Base-by-base conservation (phyloP, 2,888 invertebrate genomes). In the Prenolepis imparis region DNA sequence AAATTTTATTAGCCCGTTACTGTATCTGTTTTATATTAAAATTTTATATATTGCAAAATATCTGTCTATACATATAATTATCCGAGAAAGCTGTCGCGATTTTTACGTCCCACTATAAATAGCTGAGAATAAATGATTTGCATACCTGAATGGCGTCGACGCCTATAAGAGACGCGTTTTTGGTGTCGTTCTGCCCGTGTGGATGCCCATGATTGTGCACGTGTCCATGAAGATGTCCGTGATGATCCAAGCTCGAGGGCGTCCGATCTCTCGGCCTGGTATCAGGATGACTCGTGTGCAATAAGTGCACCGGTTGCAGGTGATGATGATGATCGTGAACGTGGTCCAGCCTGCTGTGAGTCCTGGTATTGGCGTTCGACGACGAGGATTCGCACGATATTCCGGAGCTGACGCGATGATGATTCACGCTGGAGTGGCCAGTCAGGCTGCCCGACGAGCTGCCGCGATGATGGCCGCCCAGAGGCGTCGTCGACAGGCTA, bases 341-440 rank as follows among this genome's bases (percentile, higher is more conserved):
- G 78, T 93, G 93, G 67, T 94, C 93, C 55, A 93, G 77, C 32
- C 93, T 89, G 52, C 92, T 92, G 78, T 93, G 93, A 18, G 91
- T 89, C 15, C 93, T 90, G 5, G 92, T 91, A 59, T 92, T 93
- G 18, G 92, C 89, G 85, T 91, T 92, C 39, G 93, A 93, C 18
- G 93, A 92, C 3, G 93, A 93, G 9, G 93, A 93, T 32, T 93
- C 92, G 84, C 92, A 93, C 3, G 94, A 94, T 66, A 93, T 90
- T 0, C 93, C 93, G 11, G 93, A 93, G 28, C 91, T 91, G 64
- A 91, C 90, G 75, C 91, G 92, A 84, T 93, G 93, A 86, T 93
- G 92, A 83, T 91, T 91, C 32, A 90, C 85, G 74, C 86, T 89
- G 41, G 91, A 88, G 48, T 91, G 90, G 24, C 90, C 89, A 8